A percentile compares a stretch with the other conserved stretches of the same genome.
Conservation (phyloP, 1,140 invertebrate species). For the Sitobion miscanthi region DNA sequence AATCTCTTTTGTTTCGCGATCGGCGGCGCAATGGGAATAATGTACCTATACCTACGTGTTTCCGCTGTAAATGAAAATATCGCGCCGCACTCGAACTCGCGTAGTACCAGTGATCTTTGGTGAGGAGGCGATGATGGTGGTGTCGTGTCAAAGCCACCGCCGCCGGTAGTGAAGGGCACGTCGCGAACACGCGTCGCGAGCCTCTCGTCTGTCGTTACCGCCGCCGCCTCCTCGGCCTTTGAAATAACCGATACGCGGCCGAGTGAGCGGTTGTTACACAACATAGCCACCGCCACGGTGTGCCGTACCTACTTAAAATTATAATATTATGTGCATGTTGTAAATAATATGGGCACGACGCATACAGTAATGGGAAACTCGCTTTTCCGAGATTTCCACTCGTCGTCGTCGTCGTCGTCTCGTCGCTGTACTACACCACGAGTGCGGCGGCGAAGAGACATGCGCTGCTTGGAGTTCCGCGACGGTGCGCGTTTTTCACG, state of each 20-base stretch:
- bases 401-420: neutral
- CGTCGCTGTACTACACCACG: neutral
- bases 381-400: neutral
- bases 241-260: neutral
- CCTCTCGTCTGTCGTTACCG: neutral
- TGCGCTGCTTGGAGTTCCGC: neutral
- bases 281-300: too few relatives aligned
- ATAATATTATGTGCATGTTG: neutral
- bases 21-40: neutral
- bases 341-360: too few relatives aligned
- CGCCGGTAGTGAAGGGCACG: neutral
- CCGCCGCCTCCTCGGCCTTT: neutral
- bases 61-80: slow-evolving; percentile 15
- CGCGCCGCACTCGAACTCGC: neutral
- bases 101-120: too few relatives aligned
- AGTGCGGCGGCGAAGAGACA: neutral
- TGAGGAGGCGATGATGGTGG: too few relatives aligned
- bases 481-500: neutral
- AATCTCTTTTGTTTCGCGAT: neutral
- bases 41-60: neutral
- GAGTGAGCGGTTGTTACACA: neutral
- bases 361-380: neutral
- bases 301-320: too few relatives aligned
- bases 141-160: neutral
- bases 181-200: neutral